Evolutionary conservation across 2,888 invertebrate genomes (phyloP), one percentile per base, ranked within the genome.

Genomic region (Nemapogon koenigi): DNA sequence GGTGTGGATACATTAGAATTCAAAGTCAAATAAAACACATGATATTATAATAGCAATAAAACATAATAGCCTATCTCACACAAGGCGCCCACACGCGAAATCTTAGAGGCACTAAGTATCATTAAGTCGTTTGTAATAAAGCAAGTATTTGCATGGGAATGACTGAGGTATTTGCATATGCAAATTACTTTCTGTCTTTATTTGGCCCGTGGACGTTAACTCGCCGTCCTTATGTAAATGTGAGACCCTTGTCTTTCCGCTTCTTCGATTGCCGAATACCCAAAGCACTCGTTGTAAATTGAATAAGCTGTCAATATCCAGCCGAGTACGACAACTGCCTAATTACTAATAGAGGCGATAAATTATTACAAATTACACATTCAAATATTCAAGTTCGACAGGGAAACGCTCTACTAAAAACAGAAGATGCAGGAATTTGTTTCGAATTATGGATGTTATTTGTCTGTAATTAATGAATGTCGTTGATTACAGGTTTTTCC

Each of bases 101-200:
- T n/a, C n/a, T n/a, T n/a, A n/a, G n/a, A n/a, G n/a, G n/a, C n/a
- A n/a, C n/a, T 65, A 64, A 67, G 69, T 64, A 64, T 62, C 64
- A 67, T 64, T 67, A 71, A 71, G 65, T 59, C 65, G 64, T 57
- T 64, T 62, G 71, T 72, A 71, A 71, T 72, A 73, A 71, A 67
- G 59, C 62, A 63, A 63, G 59, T 70, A 71, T 75, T 73, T 70
- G 71, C 71, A 73, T 71, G 65, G 64, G 63, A 70, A 69, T 66
- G 65, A 63, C 59, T 54, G 56, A n/a, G 57, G 49, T 62, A 76
- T 76, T 76, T 72, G 69, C 75, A 75, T 76, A 76, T 76, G 73
- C 62, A 73, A 76, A 75, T 76, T 57, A 61, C 62, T 64, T 63
- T 67, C 62, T 62, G 64, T 63, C 70, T 71, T 71, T 71, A 70